phyloP scores from a whole-genome alignment of 2,888 invertebrate genomes.

The Pasiphila rectangulata region DNA sequence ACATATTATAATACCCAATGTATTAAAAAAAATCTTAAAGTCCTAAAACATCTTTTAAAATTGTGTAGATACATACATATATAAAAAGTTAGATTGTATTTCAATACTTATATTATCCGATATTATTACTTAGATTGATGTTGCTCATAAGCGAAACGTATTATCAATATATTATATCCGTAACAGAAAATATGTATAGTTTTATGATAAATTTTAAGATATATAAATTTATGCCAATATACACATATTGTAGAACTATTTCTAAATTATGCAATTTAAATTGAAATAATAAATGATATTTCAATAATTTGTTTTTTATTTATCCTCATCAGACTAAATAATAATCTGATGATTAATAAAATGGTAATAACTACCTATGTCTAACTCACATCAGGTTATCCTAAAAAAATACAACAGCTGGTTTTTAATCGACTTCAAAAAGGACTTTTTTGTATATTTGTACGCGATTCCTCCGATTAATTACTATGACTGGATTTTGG shows the following conservation, averaged over 20 bases:
- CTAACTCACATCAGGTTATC: background rate
- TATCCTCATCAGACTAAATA: too few species aligned
- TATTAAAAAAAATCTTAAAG: too few species aligned
- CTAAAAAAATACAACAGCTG: background rate
- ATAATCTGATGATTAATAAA: too few species aligned
- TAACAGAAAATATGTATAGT: slow-evolving; percentile 36
- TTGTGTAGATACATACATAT: background rate
- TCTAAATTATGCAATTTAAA: slow-evolving; percentile 57
- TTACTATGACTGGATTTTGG: too few species aligned
- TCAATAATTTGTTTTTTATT: slow-evolving; percentile 17
- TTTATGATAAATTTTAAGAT: slow-evolving; percentile 40
- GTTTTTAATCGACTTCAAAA: too few species aligned
- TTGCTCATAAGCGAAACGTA: slow-evolving; percentile 42
- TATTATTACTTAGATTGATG: slow-evolving; percentile 33
- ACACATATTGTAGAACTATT: slow-evolving; percentile 57
- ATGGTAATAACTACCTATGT: too few species aligned
- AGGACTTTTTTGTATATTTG: too few species aligned
- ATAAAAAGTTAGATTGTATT: too few species aligned
- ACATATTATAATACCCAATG: too few species aligned
- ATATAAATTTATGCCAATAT: slow-evolving; percentile 48
- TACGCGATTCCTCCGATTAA: too few species aligned
- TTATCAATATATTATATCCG: slow-evolving; percentile 38
- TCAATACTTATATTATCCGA: slow-evolving; percentile 18
- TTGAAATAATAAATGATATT: slow-evolving; percentile 58
- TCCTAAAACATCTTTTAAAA: too few species aligned